Evolutionary conservation across 2,797 vertebrate genomes (phyloP).

Genomic region (Florisuga fusca): DNA sequence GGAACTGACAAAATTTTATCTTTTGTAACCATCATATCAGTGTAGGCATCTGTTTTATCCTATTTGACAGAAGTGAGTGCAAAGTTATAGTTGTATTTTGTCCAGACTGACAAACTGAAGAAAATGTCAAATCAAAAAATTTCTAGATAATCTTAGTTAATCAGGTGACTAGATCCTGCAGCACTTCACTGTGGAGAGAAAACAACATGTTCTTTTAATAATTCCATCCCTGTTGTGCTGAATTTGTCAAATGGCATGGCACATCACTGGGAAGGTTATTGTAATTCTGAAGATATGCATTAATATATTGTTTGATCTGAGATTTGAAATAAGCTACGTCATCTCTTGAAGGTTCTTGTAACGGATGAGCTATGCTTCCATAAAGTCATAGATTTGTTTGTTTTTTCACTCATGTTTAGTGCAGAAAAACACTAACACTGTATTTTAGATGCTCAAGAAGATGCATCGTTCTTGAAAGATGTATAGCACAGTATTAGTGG

Average conservation of each 20-base stretch:
- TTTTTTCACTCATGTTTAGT: neutral
- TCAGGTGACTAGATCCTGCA: neutral
- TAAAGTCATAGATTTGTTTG: neutral
- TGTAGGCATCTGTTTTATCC: neutral
- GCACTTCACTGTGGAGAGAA: neutral
- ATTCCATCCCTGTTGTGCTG: neutral
- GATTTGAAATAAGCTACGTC: slow-evolving; percentile 1
- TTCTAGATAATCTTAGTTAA: neutral
- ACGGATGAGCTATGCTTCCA: neutral
- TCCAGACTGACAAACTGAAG: neutral
- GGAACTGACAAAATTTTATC: neutral
- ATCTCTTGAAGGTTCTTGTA: slow-evolving; percentile 13
- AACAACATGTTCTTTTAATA: slow-evolving; percentile 1
- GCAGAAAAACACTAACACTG: neutral
- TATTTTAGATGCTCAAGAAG: neutral
- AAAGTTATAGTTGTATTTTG: neutral
- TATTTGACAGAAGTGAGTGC: neutral
- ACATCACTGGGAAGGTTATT: neutral
- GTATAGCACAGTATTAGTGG: neutral
- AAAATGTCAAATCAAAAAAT: neutral
- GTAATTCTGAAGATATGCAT: neutral
- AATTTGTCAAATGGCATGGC: neutral
- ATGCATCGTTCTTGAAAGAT: neutral
- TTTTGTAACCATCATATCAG: neutral
- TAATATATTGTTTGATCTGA: neutral